Percentiles rank a stretch among this genome's conserved stretches.
These are phyloP conservation scores for Anhinga rufa DNA, from an alignment of 2,113 vertebrate species.

Conservation along the genomic window DNA sequence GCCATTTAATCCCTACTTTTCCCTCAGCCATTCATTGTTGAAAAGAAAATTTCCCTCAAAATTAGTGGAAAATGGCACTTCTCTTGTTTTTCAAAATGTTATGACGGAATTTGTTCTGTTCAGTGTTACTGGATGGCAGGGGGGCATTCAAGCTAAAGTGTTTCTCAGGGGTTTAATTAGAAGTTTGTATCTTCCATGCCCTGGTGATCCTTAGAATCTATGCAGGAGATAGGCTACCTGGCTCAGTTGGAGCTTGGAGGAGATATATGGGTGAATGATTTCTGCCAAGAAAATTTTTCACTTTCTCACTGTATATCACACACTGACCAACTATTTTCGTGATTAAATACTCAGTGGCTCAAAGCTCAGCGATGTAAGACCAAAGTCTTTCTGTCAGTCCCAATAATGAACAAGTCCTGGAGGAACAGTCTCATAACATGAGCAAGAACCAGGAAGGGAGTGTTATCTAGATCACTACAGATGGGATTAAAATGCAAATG, in stretches of 20 bases:
- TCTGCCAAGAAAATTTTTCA: neutral
- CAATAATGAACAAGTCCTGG: neutral
- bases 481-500: neutral
- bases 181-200: neutral
- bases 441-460: accelerated
- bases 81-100: neutral
- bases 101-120: neutral
- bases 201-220: no score
- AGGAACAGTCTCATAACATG: neutral
- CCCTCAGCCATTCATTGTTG: neutral
- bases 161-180: neutral
- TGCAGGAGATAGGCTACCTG: neutral
- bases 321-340: neutral
- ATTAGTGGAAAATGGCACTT: neutral
- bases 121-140: no score
- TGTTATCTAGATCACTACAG: neutral
- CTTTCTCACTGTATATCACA: neutral
- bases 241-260: neutral
- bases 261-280: neutral
- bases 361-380: neutral
- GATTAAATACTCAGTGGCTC: neutral
- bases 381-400: neutral
- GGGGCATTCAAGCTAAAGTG: neutral
- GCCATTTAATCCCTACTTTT: neutral
- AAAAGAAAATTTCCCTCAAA: neutral